Evolutionary conservation across 2,888 invertebrate species (phyloP), one percentile per base, ranked within the genome.

Genomic region (Eubasilissa splendida): DNA sequence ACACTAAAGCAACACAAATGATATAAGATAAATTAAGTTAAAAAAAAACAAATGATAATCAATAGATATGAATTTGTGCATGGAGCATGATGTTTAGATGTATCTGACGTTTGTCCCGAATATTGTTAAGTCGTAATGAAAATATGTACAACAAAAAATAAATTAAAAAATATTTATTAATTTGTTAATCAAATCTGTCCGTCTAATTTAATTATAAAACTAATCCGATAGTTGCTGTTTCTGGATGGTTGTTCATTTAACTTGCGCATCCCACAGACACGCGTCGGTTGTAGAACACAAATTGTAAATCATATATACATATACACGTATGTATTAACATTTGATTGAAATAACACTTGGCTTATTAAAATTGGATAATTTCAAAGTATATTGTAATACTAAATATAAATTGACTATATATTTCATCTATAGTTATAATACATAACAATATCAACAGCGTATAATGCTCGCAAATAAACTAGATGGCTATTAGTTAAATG

Each of bases 361-460:
- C n/a, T 71, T 33, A 71, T 22, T 68, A 68, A 68, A 66, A 63
- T 50, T 22, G 4, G 14, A 71, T 33, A 71, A 71, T 56, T 71
- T 71, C 71, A 33, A 71, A 71, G 31, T 33, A 71, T 12, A 71
- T 42, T 52, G 22, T 74, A 74, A 74, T 52, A 74, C 74, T 74
- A 74, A 12, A 59, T 42, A 74, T 50, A 74, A 59, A 74, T 58
- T 74, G 74, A 74, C 74, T 74, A 74, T 22, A 42, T 42, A 50
- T 52, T 74, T 50, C 14, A 60, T 74, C 74, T 59, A 74, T 60
- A 74, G 52, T 74, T 59, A 74, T 75, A 75, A 59, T 74, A 59
- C 50, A 74, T 74, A 74, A 74, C 50, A 74, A 59, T 31, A 59
- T 59, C 31, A 60, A 74, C 50, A 74, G 74, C 74, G 50, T 75